Base-by-base conservation (phyloP, 2,888 invertebrate genomes). In the Eupithecia pulchellata region DNA sequence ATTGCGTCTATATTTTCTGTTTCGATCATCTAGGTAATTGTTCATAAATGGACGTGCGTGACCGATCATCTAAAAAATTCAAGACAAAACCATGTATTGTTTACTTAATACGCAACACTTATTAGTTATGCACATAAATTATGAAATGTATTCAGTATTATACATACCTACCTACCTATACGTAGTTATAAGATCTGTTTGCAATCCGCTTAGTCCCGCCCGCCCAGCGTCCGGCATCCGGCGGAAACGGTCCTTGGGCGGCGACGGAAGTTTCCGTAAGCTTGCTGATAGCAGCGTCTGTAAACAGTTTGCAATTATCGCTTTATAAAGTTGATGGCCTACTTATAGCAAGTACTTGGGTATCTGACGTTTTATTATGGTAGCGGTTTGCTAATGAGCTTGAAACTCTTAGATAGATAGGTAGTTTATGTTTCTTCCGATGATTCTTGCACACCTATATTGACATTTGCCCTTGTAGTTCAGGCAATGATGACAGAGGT, bases 191-290 rank as follows among this genome's bases (percentile, higher is more conserved):
- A 77, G 78, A 81, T 82, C 80, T 84, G 81, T 83, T 86, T 81
- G 78, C 74, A 84, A 85, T 85, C 84, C 84, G 82, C 83, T 84
- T 82, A 85, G 79, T 75, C 47, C 76, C 72, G 74, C 76, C 73
- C 75, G 63, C 73, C 71, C 82, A 71, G 64, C 82, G 80, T 84
- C 86, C 84, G 83, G 83, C 75, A 79, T 88, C 88, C 88, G 82
- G 75, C 81, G 88, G 89, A 90, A 88, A 85, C 85, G 82, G 84
- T 84, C 83, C 86, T 87, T 81, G 81, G 82, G 81, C 74, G 80
- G 79, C 79, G 81, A 80, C 86, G 89, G 89, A 88, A 88, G 79
- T 84, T 79, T 81, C 85, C 81, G 85, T 83, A 84, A 86, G 84
- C 84, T 82, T 84, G 77, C 79, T 81, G 86, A 86, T 87, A 85